Base-by-base conservation (phyloP, 2,888 invertebrate genomes). In the Prosopocoilus inquinatus region DNA sequence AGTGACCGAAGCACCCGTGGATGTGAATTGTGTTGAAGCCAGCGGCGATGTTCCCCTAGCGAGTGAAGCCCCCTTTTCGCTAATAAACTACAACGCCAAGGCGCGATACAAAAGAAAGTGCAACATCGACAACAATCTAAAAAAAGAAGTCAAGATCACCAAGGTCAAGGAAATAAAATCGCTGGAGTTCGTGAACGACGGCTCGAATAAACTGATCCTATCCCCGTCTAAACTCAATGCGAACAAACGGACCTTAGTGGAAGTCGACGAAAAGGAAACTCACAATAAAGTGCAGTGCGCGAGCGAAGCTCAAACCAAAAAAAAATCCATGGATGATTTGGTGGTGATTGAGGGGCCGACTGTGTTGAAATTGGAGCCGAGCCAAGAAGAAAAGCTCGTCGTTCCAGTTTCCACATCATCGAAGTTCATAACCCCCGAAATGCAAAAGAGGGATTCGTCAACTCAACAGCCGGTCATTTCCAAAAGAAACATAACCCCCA, bases 211-310 rank as follows among this genome's bases (percentile, higher is more conserved):
- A 34, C 52, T 65, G 46, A 58, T 72, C 41, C 50, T 69, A 2
- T 71, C 69, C 1, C 70, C 71, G n/a, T 70, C 69, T 1, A 71
- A 71, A 58, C 57, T 70, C 43, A 71, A 66, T 44, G 67, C 68
- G 1, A 71, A 61, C 47, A 72, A 70, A 60, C 45, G 68, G 55
- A 62, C 62, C 8, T 49, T 67, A 35, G 59, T 66, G n/a, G 61
- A 64, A 36, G 43, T 38, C 11, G 32, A 36, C 8, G 51, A 35
- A 2, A 43, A 5, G 5, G 15, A 43, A 43, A 15, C 16, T 3
- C n/a, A 9, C 16, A 15, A 16, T 11, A 15, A 15, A 39, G 39
- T 13, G 2, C 15, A 28, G 20, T 28, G 20, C 20, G 20, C 20
- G 7, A 28, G 20, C 7, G 20, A 28, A 28, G 20, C 5, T 3